These are phyloP conservation scores for Piscicola geometra DNA, from an alignment of 2,888 invertebrate species.

Conservation along the genomic window DNA sequence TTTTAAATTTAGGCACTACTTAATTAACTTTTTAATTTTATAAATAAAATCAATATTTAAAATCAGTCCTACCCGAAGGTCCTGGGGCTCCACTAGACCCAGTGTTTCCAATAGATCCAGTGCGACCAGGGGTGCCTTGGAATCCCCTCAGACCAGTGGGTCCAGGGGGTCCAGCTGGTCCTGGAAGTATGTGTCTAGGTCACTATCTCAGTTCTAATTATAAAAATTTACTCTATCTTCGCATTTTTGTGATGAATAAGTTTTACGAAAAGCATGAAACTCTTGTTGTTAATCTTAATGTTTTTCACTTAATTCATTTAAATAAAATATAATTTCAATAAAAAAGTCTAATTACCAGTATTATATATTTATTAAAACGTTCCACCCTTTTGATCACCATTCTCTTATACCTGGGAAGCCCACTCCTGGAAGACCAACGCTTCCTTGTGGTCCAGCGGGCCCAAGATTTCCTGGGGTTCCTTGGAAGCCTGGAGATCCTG, in stretches of 20 bases:
- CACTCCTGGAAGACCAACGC: neutral
- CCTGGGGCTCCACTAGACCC: constrained; percentile 7
- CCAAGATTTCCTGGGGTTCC: constrained; percentile 17
- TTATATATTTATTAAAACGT: too few species aligned
- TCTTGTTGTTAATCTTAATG: too few species aligned
- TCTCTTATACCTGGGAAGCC: constrained; percentile 6
- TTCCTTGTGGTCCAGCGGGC: constrained; percentile 5
- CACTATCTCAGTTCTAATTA: neutral
- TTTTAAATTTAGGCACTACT: neutral
- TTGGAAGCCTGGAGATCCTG: constrained; percentile 12
- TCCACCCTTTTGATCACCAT: too few species aligned
- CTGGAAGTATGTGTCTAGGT: too few species aligned
- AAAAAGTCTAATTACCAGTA: too few species aligned
- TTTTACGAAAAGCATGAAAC: too few species aligned
- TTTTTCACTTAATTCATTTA: too few species aligned
- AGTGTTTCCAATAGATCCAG: neutral
- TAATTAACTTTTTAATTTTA: too few species aligned
- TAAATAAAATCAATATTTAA: too few species aligned
- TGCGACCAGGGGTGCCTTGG: constrained; percentile 2
- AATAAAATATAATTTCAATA: too few species aligned
- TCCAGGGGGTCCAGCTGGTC: constrained; percentile 13
- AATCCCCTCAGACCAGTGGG: neutral
- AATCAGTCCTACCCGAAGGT: constrained; percentile 14
- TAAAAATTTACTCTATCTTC: neutral
- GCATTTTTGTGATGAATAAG: too few species aligned